Conservation (phyloP, 2,113 vertebrate species). For the Ursus arctos region DNA sequence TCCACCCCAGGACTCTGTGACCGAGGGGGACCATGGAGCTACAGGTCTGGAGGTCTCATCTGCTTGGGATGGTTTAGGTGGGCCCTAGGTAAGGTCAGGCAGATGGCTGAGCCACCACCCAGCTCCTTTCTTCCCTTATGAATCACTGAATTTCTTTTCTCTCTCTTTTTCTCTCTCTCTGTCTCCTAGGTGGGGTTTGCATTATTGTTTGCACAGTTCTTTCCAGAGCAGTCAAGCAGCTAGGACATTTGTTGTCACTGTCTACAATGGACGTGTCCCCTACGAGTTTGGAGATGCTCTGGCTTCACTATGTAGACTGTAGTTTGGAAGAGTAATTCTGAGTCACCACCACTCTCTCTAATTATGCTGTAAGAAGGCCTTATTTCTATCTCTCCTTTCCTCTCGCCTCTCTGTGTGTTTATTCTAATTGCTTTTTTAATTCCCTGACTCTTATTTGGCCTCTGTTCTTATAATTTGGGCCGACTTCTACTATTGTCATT, state of each 20-base stretch:
- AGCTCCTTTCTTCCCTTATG: background rate
- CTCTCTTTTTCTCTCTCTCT: background rate
- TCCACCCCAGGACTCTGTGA: background rate
- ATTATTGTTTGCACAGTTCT: background rate
- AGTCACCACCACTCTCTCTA: background rate
- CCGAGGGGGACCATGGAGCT: background rate
- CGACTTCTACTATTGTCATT: background rate
- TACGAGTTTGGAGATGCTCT: background rate
- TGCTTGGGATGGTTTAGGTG: background rate
- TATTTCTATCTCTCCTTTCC: background rate
- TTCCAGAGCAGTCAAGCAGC: background rate
- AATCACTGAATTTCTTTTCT: background rate
- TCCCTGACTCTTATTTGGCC: background rate
- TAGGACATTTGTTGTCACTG: conserved; percentile 5
- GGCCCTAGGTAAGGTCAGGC: background rate
- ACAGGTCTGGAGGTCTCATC: background rate
- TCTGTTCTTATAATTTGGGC: conserved; percentile 1
- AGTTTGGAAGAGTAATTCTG: background rate
- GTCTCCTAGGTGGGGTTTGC: background rate
- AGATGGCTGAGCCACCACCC: background rate
- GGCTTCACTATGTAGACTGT: background rate
- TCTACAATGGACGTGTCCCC: background rate
- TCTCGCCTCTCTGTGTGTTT: background rate
- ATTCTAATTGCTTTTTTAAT: background rate
- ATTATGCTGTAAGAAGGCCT: background rate